Evolutionary conservation across 2,888 invertebrate genomes (phyloP).

Genomic region (Muschampia plurimacula): DNA sequence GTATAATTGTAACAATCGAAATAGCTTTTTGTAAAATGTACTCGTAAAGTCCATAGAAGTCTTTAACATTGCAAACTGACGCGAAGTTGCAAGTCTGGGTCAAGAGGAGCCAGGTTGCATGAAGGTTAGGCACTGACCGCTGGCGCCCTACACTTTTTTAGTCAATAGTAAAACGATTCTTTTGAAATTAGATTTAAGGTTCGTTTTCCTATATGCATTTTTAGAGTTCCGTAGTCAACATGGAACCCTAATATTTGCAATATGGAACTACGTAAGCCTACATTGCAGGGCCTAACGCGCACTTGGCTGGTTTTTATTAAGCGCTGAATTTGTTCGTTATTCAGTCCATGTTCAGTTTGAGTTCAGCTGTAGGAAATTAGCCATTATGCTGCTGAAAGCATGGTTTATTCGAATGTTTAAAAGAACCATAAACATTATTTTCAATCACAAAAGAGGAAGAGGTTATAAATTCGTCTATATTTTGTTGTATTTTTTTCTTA

Average conservation of each 20-base stretch:
- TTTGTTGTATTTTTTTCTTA: no score
- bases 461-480: no score
- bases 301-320: not conserved
- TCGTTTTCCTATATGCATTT: not conserved
- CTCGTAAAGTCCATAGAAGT: not conserved
- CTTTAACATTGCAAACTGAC: constrained; percentile 7
- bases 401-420: not conserved
- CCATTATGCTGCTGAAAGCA: not conserved
- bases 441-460: no score
- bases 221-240: no score
- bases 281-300: no score
- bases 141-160: constrained; percentile 2
- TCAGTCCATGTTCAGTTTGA: not conserved
- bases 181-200: not conserved
- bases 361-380: not conserved
- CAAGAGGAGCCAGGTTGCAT: constrained; percentile 25
- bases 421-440: no score
- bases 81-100: constrained; percentile 25
- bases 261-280: no score
- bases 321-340: not conserved
- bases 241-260: no score
- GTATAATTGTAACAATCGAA: no score
- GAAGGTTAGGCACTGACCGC: constrained; percentile 22
- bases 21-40: no score
- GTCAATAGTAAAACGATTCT: not conserved